Evolutionary conservation across 2,888 invertebrate genomes (phyloP), one percentile per base, ranked within the genome.

Genomic region (Agrilus biguttatus): DNA sequence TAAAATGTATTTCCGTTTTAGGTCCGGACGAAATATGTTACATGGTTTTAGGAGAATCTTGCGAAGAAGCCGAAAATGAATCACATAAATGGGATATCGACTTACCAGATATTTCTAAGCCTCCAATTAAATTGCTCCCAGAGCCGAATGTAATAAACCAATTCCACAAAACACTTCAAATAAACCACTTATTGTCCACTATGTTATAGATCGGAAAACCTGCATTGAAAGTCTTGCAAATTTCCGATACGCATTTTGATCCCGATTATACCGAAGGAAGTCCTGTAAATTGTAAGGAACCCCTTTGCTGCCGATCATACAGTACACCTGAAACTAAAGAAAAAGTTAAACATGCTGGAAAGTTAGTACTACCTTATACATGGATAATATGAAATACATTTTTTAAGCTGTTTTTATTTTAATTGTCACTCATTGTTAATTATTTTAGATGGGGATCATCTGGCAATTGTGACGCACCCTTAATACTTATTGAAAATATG

Each of bases 171-270:
- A 10, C 8, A 10, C 28, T 28, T 10, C 28, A 8, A 28, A 28
- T 28, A 28, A 3, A 28, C 3, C 4, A 23, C 23, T 23, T 23
- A 23, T n/a, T 14, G 28, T 14, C 13, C 13, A 37, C 8, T 23
- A 23, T 39, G 7, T 40, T 42, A 34, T 28, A 44, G 44, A 13
- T 36, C 14, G 40, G 36, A 33, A 48, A 39, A 28, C 44, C 42
- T 5, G 35, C 79, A 28, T 84, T 90, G 62, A 90, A 92, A 70
- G 88, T 96, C n/a, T 72, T 97, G 8, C 96, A 97, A 58, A 75
- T 97, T 51, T 90, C 93, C 1, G 97, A 97, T 62, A 90, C 95
- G 0, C 97, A 97, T 66, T 85, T 84, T 56, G 96, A 97, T 68
- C 88, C 89, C 0, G 83, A 87, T 55, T 97, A 97, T 60, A 77